Evolutionary conservation across 2,113 vertebrate species (phyloP).

Genomic region (Lophotis ruficrista): DNA sequence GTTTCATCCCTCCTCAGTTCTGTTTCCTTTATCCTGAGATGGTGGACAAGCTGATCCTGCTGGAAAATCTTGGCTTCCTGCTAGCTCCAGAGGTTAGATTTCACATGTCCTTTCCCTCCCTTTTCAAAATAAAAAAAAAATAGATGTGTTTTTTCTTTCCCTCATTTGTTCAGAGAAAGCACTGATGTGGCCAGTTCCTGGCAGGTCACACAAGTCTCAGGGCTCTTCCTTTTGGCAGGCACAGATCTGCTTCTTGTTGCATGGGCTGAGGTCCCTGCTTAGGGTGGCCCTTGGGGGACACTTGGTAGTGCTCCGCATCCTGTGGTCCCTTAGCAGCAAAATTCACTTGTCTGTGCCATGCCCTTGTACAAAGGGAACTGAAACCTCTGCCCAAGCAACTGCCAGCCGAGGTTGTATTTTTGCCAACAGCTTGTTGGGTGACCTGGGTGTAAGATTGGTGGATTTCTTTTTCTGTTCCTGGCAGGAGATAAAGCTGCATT

Average conservation of each 20-base stretch:
- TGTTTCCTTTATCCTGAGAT: conserved; percentile 87
- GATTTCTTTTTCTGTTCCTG: not conserved
- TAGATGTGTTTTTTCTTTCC: not conserved
- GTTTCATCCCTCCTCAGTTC: conserved; percentile 76
- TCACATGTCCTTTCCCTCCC: not conserved
- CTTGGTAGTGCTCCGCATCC: not conserved
- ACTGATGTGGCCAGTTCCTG: not conserved
- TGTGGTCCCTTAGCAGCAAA: not conserved
- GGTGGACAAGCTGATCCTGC: conserved; percentile 85
- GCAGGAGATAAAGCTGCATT: not conserved
- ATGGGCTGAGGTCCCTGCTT: not conserved
- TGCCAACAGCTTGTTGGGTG: not conserved
- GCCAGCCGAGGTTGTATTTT: not conserved
- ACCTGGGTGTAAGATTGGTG: not conserved
- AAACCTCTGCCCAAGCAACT: not conserved
- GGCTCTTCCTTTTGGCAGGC: not conserved
- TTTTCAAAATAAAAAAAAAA: not conserved
- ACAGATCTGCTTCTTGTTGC: not conserved
- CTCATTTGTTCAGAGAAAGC: not conserved
- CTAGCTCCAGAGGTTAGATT: conserved; percentile 67
- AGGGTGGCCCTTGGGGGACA: not conserved
- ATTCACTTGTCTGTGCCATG: not conserved
- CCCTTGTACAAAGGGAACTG: not conserved
- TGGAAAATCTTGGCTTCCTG: conserved; percentile 82
- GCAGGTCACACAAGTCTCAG: not conserved